phyloP scores from a whole-genome alignment of 2,797 vertebrate genomes.

The Crocidura indochinensis region DNA sequence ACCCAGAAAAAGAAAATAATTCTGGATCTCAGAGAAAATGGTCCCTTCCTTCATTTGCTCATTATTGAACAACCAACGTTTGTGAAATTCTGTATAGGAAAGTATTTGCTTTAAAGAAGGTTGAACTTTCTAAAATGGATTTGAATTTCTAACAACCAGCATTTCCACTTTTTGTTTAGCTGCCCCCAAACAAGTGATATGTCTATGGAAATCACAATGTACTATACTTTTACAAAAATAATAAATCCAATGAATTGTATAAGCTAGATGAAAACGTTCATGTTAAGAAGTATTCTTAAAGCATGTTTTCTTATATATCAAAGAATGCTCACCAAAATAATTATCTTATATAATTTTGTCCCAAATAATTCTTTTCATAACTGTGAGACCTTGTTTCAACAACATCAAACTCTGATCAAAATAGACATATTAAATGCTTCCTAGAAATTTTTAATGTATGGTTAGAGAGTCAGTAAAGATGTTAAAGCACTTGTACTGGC shows the following conservation, averaged over 20 bases:
- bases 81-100: background rate
- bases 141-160: background rate
- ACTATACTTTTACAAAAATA: background rate
- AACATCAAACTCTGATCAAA: slow-evolving; percentile 14
- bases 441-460: background rate
- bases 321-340: too few species aligned
- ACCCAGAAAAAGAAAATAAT: too few species aligned
- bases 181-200: background rate
- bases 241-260: background rate
- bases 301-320: background rate
- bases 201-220: slow-evolving; percentile 8
- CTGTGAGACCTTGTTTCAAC: background rate
- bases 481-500: too few species aligned
- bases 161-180: slow-evolving; percentile 9
- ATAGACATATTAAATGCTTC: background rate
- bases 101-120: background rate
- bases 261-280: background rate
- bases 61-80: background rate
- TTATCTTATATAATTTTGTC: too few species aligned
- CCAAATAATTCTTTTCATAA: background rate
- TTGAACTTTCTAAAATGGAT: background rate
- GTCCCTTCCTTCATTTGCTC: background rate
- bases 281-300: background rate
- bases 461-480: too few species aligned
- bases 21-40: background rate